phyloP scores from a whole-genome alignment of 2,113 vertebrate genomes.

The Neofelis nebulosa region DNA sequence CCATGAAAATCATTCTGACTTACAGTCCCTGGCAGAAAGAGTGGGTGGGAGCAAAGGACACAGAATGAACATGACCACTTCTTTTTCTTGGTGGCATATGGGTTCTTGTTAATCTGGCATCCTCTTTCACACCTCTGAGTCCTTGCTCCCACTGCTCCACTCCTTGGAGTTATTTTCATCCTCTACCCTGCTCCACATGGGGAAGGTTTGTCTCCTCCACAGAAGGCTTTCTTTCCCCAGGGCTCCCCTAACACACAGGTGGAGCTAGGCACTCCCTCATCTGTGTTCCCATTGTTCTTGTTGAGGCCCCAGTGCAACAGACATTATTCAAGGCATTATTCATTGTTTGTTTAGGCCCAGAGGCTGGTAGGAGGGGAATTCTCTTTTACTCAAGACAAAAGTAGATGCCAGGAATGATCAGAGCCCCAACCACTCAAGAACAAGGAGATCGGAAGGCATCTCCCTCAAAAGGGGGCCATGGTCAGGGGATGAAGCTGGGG shows the following conservation, averaged over 20 bases:
- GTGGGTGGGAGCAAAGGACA: not conserved
- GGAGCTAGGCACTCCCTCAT: not conserved
- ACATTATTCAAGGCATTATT: not conserved
- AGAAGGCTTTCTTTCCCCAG: not conserved
- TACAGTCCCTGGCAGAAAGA: not conserved
- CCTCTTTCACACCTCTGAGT: not conserved
- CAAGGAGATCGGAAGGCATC: not conserved
- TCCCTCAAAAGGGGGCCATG: not conserved
- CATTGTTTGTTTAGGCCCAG: not conserved
- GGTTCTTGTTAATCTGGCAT: not conserved
- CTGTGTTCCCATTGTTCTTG: not conserved
- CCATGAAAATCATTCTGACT: not conserved
- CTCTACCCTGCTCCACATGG: rapidly evolving
- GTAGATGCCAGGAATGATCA: not conserved
- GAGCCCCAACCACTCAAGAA: not conserved
- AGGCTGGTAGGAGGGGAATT: not conserved
- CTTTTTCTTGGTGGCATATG: not conserved
- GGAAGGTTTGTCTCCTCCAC: not conserved
- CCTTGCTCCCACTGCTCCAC: not conserved
- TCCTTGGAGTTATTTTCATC: not conserved
- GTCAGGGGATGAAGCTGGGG: not conserved
- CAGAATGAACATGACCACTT: not conserved
- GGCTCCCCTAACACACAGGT: not conserved
- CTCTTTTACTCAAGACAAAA: not conserved
- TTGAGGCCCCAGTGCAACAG: not conserved